Evolutionary conservation across 2,797 vertebrate species (phyloP).

Genomic region (Benthosema pterotum): DNA sequence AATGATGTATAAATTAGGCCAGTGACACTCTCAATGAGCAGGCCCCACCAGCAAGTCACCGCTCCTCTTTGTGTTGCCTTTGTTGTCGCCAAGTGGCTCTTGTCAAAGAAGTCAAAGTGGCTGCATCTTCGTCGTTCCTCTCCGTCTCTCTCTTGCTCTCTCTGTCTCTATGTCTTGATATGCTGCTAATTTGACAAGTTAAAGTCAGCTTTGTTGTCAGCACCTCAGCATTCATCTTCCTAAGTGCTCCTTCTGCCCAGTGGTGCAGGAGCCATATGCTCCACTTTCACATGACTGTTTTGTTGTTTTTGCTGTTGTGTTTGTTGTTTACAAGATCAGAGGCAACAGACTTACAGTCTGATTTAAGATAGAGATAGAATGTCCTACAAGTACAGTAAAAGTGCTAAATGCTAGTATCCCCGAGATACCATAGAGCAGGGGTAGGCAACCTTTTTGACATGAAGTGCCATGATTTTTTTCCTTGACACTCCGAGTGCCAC

Average conservation of each 20-base stretch:
- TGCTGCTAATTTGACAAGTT: conserved; percentile 82
- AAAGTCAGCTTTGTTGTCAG: conserved; percentile 76
- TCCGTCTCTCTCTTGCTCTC: conserved; percentile 17
- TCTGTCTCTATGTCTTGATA: conserved; percentile 53
- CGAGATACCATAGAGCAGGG: no score
- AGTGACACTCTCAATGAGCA: conserved; percentile 33
- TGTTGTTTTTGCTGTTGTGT: conserved; percentile 53
- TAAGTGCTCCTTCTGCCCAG: conserved; percentile 73
- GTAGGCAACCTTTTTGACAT: no score
- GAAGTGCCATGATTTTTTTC: no score
- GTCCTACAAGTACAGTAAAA: no score
- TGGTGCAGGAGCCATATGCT: conserved; percentile 77
- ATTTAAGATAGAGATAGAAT: conserved; percentile 30
- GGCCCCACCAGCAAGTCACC: conserved; percentile 42
- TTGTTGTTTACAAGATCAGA: conserved; percentile 43
- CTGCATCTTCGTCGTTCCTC: conserved; percentile 25
- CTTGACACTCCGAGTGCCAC: no score
- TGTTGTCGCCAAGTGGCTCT: conserved; percentile 66
- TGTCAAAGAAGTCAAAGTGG: conserved; percentile 56
- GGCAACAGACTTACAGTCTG: conserved; percentile 58
- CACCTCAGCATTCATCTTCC: conserved; percentile 69
- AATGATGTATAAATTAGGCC: no score
- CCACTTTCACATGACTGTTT: conserved; percentile 63
- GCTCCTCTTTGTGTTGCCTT: conserved; percentile 42
- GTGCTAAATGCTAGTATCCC: no score